Percentiles rank a stretch among this genome's conserved stretches.
Conservation (phyloP, 2,888 invertebrate species). For the Cremastinae sp. region DNA sequence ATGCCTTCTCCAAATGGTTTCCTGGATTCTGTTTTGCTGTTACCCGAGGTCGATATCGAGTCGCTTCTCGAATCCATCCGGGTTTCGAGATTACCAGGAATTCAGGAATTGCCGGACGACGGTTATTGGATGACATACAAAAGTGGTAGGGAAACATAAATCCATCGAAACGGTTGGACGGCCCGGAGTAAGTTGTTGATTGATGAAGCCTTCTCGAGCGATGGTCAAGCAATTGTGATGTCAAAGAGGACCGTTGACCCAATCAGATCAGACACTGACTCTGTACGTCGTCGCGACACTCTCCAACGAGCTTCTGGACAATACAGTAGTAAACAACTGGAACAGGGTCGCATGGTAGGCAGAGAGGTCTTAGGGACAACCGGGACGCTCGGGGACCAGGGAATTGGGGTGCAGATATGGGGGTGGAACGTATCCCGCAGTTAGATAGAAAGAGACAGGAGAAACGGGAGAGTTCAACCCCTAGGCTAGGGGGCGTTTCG, state of each 20-base stretch:
- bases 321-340: slow-evolving; percentile 79
- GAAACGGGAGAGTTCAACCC: slow-evolving; percentile 64
- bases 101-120: slow-evolving; percentile 67
- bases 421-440: slow-evolving; percentile 66
- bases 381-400: slow-evolving; percentile 60
- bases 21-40: too few relatives aligned
- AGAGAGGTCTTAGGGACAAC: slow-evolving; percentile 68
- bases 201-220: slow-evolving; percentile 2
- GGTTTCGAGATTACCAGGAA: slow-evolving; percentile 73
- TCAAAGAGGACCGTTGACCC: slow-evolving; percentile 2
- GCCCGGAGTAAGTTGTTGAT: neutral
- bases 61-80: slow-evolving; percentile 68
- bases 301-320: slow-evolving; percentile 68
- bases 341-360: slow-evolving; percentile 72
- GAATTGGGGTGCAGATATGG: slow-evolving; percentile 69
- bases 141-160: slow-evolving; percentile 79
- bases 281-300: neutral
- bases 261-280: neutral
- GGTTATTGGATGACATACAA: slow-evolving; percentile 79
- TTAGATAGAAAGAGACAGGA: slow-evolving; percentile 20
- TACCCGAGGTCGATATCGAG: slow-evolving; percentile 57
- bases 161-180: slow-evolving; percentile 52
- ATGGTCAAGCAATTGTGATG: neutral
- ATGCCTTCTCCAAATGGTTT: neutral
- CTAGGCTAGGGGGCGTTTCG: slow-evolving; percentile 72